phyloP scores from a whole-genome alignment of 2,797 vertebrate species.

The Ceryle rudis region DNA sequence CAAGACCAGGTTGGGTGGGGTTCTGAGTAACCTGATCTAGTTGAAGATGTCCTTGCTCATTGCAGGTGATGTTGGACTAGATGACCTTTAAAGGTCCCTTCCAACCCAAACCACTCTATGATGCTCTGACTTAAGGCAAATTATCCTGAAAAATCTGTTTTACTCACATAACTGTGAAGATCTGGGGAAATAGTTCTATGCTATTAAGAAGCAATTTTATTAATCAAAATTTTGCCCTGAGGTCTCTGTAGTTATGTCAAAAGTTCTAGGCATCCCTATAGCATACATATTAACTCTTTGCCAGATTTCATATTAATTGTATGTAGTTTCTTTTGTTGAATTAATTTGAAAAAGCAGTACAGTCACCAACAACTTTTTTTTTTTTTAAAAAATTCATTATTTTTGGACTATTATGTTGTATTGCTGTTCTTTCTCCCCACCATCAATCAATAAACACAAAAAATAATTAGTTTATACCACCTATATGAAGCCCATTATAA shows the following conservation, averaged over 20 bases:
- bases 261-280: not conserved
- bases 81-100: not conserved
- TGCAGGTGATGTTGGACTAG: not conserved
- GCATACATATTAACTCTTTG: not conserved
- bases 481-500: not conserved
- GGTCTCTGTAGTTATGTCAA: not conserved
- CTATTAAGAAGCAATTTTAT: not conserved
- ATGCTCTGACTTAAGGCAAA: not conserved
- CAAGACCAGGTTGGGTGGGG: accelerated
- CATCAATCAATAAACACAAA: not conserved
- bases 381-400: not conserved
- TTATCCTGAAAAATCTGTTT: not conserved
- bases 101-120: not conserved
- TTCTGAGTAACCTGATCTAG: not conserved
- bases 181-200: not conserved
- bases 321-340: not conserved
- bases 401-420: not conserved
- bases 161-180: not conserved
- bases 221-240: not conserved
- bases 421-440: not conserved
- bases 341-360: accelerated
- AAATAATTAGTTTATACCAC: not conserved
- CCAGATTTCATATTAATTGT: not conserved
- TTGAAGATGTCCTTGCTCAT: not conserved
- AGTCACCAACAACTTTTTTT: not conserved